These are phyloP conservation scores for Anastrepha obliqua DNA, from an alignment of 1,140 invertebrate species.

Conservation along the genomic window DNA sequence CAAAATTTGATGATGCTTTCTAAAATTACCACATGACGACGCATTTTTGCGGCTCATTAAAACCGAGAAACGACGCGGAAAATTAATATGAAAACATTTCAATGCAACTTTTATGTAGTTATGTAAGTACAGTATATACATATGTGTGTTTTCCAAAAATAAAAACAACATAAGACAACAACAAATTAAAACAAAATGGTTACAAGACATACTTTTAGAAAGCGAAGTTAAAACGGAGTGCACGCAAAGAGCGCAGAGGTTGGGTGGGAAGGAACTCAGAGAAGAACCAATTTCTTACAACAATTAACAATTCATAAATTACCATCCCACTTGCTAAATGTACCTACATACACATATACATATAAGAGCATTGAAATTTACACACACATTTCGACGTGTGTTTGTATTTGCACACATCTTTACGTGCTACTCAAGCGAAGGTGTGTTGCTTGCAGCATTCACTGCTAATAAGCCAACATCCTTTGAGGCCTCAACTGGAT, in stretches of 20 bases:
- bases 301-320: conserved; percentile 25
- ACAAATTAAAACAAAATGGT: not conserved
- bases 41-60: conserved; percentile 58
- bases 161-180: no score
- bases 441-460: not conserved
- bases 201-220: not conserved
- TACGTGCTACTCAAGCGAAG: not conserved
- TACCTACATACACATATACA: not conserved
- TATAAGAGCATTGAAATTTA: not conserved
- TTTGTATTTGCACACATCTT: no score
- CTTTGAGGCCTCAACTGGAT: conserved; percentile 38
- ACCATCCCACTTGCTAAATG: not conserved
- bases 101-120: not conserved
- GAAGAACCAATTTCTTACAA: not conserved
- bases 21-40: conserved; percentile 42
- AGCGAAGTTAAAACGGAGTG: not conserved
- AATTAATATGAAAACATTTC: conserved; percentile 46
- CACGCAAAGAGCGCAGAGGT: not conserved
- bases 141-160: not conserved
- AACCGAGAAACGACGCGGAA: conserved; percentile 56
- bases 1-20: not conserved
- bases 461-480: conserved; percentile 47
- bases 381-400: not conserved
- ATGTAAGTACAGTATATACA: not conserved
- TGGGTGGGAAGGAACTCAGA: not conserved